Evolutionary conservation across 2,888 invertebrate species (phyloP).

Genomic region (Chromoteleia sp.): DNA sequence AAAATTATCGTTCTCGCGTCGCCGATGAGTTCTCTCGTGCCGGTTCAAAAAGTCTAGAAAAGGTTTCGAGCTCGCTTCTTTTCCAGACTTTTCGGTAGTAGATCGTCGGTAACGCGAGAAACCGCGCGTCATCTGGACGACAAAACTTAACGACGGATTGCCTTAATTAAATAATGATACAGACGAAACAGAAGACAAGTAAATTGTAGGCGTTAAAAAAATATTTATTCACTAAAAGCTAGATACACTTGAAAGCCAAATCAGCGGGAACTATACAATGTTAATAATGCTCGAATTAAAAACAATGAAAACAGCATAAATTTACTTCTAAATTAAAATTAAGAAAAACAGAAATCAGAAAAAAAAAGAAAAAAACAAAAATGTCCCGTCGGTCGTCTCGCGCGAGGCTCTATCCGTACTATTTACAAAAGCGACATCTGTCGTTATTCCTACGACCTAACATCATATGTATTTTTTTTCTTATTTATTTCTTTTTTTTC

Average conservation of each 20-base stretch:
- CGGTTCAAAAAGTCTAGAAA: conserved; percentile 11
- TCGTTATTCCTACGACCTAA: conserved; percentile 56
- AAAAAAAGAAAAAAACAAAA: conserved; percentile 22
- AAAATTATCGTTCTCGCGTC: conserved; percentile 15
- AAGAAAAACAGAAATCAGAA: conserved; percentile 10
- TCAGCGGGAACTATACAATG: conserved; percentile 38
- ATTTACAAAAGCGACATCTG: conserved; percentile 62
- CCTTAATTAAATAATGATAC: conserved; percentile 10
- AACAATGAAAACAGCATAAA: conserved; percentile 5
- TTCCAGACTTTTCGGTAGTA: conserved; percentile 18
- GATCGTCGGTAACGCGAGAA: conserved; percentile 14
- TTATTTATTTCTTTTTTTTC: conserved; percentile 32
- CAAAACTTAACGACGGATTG: conserved; percentile 2
- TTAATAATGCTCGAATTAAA: conserved; percentile 31
- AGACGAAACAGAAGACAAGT: conserved; percentile 27
- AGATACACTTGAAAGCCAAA: conserved; percentile 43
- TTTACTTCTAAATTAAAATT: conserved; percentile 9
- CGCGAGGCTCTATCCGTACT: conserved; percentile 63
- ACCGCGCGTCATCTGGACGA: background rate
- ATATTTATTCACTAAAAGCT: conserved; percentile 58
- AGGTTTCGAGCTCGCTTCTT: background rate
- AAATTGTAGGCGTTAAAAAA: conserved; percentile 50
- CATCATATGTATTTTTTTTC: conserved; percentile 61
- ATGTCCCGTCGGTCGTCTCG: conserved; percentile 52
- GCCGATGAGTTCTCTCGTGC: background rate